Evolutionary conservation across 2,113 vertebrate species (phyloP), one percentile per base, ranked within the genome.

Genomic region (Sula dactylatra): DNA sequence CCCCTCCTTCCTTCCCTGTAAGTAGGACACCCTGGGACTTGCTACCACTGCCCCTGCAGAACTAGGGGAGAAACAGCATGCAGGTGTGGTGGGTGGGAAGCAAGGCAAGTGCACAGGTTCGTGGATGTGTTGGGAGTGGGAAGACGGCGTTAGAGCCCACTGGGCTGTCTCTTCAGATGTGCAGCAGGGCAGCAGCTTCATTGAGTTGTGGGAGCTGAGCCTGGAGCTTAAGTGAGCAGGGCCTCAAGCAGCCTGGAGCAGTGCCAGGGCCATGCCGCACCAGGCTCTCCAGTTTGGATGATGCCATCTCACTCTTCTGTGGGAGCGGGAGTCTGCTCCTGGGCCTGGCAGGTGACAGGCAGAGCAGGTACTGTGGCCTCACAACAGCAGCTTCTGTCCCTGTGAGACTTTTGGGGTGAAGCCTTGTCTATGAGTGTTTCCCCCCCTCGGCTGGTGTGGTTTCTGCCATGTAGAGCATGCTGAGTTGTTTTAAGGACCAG

Each of bases 231-330:
- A 4, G 4, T 22, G 36, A 6, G 7, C 12, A 9, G 76, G 49
- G 42, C 61, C 31, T 26, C 9, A 25, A 59, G 61, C 52, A 36
- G 25, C 61, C 69, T 13, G 56, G 50, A 42, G 47, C 54, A 36
- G 59, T 2, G 29, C 49, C 21, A 11, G 61, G 70, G 49, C 32
- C 0, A 0, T n/a, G n/a, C 42, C 1, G 1, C 15, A 8, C 27
- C 24, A 22, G 59, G n/a, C 34, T 86, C 32, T 44, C 42, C 10
- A 4, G 71, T 36, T 38, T 13, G 52, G 32, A 17, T 22, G 59
- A 2, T 34, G 78, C 52, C 66, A n/a, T 18, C 40, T 27, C 34
- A 0, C 27, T 19, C 24, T 42, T 29, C 42, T n/a, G 16, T 38
- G 47, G 59, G 54, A 83, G 4, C 1, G 1, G 8, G 14, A 52